phyloP scores from a whole-genome alignment of 2,113 vertebrate species.

The Aythya baeri region DNA sequence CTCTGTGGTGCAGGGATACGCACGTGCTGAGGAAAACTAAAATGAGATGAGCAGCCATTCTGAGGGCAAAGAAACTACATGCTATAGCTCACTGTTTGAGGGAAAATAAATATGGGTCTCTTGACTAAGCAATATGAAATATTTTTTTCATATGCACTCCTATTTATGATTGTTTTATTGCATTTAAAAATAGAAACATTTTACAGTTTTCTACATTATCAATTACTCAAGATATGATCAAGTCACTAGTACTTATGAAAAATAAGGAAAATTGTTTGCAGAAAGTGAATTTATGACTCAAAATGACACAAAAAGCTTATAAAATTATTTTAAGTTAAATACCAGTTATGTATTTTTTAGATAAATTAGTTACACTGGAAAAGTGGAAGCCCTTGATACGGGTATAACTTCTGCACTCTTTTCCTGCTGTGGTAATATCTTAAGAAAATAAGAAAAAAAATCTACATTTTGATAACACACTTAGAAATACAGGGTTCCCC shows the following conservation, averaged over 20 bases:
- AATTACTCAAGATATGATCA: constrained; percentile 4
- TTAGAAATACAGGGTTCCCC: constrained; percentile 20
- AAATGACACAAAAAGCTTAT: constrained; percentile 31
- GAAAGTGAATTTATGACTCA: constrained; percentile 35
- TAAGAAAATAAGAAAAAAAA: background rate
- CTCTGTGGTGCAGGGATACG: background rate
- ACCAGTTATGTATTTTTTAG: constrained; percentile 62
- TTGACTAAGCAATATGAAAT: background rate
- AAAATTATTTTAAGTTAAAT: constrained; percentile 60
- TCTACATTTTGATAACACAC: constrained; percentile 13
- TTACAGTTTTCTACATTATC: constrained; percentile 33
- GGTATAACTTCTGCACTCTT: constrained; percentile 31
- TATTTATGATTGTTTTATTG: constrained; percentile 67
- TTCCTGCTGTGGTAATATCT: constrained; percentile 10
- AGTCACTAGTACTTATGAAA: constrained; percentile 12
- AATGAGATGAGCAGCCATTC: background rate
- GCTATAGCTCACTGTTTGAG: background rate
- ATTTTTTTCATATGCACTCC: constrained; percentile 29
- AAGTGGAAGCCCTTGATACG: constrained; percentile 32
- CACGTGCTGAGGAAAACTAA: background rate
- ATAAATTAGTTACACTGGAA: constrained; percentile 48
- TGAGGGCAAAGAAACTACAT: background rate
- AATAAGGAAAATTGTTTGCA: background rate
- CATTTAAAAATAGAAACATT: constrained; percentile 54
- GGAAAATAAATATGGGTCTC: background rate